Evolutionary conservation across 2,113 vertebrate species (phyloP).

Genomic region (Regulus satrapa): DNA sequence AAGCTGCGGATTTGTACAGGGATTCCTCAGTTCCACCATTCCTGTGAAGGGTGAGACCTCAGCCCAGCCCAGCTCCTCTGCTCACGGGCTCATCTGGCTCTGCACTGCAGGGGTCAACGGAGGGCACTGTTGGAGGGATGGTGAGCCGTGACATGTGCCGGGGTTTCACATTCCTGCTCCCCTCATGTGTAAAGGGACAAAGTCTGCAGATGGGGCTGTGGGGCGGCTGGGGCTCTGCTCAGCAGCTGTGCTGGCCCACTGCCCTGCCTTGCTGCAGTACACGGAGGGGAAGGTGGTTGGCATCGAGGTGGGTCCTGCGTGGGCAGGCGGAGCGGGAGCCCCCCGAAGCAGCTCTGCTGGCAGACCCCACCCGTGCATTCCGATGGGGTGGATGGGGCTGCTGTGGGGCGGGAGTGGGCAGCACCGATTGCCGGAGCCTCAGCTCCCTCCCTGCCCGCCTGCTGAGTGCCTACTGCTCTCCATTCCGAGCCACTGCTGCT

Average conservation of each 20-base stretch:
- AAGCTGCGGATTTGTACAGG: background rate
- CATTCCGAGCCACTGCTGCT: background rate
- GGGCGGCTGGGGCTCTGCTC: background rate
- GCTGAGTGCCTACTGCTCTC: background rate
- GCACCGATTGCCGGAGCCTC: accelerated
- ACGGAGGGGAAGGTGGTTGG: background rate
- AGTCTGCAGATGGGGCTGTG: background rate
- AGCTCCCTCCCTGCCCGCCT: background rate
- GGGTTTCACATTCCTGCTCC: constrained; percentile 39
- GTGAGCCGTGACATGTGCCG: background rate
- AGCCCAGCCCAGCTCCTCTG: background rate
- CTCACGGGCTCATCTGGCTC: background rate
- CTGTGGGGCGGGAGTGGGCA: background rate
- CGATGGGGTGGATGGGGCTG: background rate
- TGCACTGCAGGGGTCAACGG: background rate
- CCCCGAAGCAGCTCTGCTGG: background rate
- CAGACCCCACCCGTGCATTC: background rate
- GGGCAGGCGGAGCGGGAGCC: background rate
- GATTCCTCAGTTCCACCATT: accelerated
- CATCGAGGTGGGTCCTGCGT: accelerated
- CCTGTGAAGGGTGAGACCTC: background rate
- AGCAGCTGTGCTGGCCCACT: background rate
- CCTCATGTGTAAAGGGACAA: constrained; percentile 53
- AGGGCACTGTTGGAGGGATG: background rate
- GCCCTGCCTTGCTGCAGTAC: background rate